Evolutionary conservation across 2,797 vertebrate genomes (phyloP), one percentile per base, ranked within the genome.

Genomic region (Acestrorhynchus altus): DNA sequence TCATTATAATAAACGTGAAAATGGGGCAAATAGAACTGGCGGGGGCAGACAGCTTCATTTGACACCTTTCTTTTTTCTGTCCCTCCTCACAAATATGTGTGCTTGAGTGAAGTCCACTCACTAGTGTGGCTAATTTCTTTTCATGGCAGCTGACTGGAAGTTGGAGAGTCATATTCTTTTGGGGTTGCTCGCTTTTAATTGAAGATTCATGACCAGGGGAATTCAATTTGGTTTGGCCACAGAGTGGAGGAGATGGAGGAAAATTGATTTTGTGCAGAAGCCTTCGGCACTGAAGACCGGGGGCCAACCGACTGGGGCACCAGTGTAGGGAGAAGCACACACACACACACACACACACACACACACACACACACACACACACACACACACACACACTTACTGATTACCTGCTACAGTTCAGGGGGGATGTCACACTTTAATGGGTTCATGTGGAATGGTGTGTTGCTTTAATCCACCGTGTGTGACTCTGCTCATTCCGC

Each of bases 221-320:
- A 90, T 91, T 91, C 83, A 74, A 88, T 89, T 87, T 85, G 72
- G 67, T 84, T 35, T 49, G 77, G 87, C 74, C 85, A 74, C 72
- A 77, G 24, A 76, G 74, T 81, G 77, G 80, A 85, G 77, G 83
- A 79, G 35, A 80, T 80, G 84, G 66, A 84, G 84, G 86, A 91
- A 74, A 92, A 91, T 90, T 84, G 88, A 90, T 91, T 89, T 86
- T 85, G 81, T 54, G 28, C 47, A 52, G 46, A 68, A 31, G 15
- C 39, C 39, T 13, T 69, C 7, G 8, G 44, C 16, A 0, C 11
- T 46, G 40, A 57, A 59, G 64, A 6, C 77, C 39, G 24, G 16
- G 2, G 16, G 46, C 54, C 54, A 67, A 42, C 52, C 54, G 44
- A 60, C 11, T 67, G 31, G 31, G 10, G 42, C 22, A 24, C n/a